These are phyloP conservation scores for Microcaecilia unicolor DNA, from an alignment of 2,797 vertebrate genomes.

Conservation along the genomic window DNA sequence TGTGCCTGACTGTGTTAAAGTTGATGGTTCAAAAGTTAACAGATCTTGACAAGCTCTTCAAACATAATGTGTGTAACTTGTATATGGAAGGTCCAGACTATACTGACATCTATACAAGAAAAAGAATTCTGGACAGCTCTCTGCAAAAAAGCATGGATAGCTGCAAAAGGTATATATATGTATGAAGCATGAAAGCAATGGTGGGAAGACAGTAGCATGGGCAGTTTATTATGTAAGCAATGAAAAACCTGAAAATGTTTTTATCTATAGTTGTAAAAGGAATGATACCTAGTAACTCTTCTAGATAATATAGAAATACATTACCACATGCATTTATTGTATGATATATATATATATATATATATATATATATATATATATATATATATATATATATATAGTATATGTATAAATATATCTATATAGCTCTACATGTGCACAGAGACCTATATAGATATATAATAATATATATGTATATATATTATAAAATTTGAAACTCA, in stretches of 20 bases:
- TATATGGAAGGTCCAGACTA: conserved; percentile 26
- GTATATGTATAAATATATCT: too few species aligned
- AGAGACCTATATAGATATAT: too few species aligned
- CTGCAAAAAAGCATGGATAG: conserved; percentile 27
- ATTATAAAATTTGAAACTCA: too few species aligned
- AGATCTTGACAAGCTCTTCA: conserved; percentile 8
- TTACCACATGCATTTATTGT: too few species aligned
- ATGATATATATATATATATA: too few species aligned
- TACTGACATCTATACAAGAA: conserved; percentile 34
- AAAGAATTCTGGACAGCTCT: conserved; percentile 31
- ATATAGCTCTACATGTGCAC: too few species aligned
- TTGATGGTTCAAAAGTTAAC: conserved; percentile 11
- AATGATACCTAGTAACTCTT: conserved; percentile 6
- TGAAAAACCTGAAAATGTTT: too few species aligned
- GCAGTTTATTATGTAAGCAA: conserved; percentile 13
- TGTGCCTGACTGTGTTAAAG: conserved; percentile 9
- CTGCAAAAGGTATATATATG: conserved; percentile 16
- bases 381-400: too few species aligned
- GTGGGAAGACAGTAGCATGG: conserved; percentile 2
- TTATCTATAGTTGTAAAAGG: conserved; percentile 19
- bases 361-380: too few species aligned
- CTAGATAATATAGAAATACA: too few species aligned
- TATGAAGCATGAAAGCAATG: conserved; percentile 24
- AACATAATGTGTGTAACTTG: conserved; percentile 10
- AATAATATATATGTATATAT: too few species aligned